Evolutionary conservation across 2,888 invertebrate species (phyloP).

Genomic region (Cantharis flavilabris): DNA sequence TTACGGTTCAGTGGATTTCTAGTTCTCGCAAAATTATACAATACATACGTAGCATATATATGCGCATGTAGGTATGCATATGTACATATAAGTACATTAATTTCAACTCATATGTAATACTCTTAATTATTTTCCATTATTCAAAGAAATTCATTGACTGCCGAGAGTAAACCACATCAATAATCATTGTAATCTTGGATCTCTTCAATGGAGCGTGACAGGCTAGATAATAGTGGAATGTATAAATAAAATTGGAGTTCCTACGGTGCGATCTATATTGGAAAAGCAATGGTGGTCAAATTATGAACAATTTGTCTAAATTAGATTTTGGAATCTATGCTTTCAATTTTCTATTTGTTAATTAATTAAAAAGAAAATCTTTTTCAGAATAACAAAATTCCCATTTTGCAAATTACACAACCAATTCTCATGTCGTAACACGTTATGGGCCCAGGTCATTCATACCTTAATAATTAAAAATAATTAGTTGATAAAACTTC

Average conservation of each 20-base stretch:
- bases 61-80: not conserved
- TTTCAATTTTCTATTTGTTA: not conserved
- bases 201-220: not conserved
- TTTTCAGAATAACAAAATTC: no score
- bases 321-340: not conserved
- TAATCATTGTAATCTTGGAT: not conserved
- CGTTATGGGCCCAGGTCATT: no score
- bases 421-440: no score
- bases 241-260: not conserved
- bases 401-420: no score
- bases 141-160: not conserved
- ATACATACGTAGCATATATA: not conserved
- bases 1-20: not conserved
- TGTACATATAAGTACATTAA: not conserved
- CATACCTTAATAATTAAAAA: no score
- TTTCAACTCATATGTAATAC: not conserved
- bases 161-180: not conserved
- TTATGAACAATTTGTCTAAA: not conserved
- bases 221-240: not conserved
- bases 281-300: not conserved
- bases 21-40: not conserved
- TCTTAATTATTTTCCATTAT: not conserved
- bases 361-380: no score
- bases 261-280: not conserved
- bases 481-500: no score